Percentiles rank a stretch among this genome's conserved stretches.
These are phyloP conservation scores for Oncorhynchus clarkii DNA, from an alignment of 2,113 vertebrate species.

Conservation along the genomic window DNA sequence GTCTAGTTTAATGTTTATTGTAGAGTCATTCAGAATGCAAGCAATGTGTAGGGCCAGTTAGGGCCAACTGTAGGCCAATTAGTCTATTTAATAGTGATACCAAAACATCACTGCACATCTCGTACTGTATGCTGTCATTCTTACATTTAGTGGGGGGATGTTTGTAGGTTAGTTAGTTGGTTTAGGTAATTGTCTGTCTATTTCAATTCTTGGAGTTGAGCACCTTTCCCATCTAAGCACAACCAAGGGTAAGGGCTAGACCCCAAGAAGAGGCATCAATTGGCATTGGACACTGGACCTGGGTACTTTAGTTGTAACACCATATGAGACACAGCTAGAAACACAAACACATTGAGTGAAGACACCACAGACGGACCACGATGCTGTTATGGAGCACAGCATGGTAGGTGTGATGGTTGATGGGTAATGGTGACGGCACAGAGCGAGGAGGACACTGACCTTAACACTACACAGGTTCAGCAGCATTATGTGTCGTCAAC, in stretches of 20 bases:
- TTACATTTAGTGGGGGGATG: background rate
- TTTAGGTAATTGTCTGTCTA: background rate
- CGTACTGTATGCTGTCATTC: background rate
- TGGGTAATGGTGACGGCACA: constrained; percentile 9
- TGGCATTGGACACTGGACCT: background rate
- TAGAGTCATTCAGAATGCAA: background rate
- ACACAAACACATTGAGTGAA: background rate
- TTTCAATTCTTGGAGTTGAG: background rate
- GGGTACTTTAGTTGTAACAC: too few species aligned
- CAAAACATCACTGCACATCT: background rate
- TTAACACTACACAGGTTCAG: constrained; percentile 99
- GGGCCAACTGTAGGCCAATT: background rate
- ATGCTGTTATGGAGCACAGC: background rate
- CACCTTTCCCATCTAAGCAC: background rate
- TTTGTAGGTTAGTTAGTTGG: background rate
- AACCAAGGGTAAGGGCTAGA: background rate
- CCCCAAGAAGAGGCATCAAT: background rate
- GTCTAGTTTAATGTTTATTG: background rate
- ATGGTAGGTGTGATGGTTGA: background rate
- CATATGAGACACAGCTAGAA: background rate
- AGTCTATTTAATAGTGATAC: too few species aligned
- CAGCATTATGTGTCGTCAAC: constrained; percentile 97
- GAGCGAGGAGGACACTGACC: constrained; percentile 84
- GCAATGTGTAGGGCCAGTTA: background rate
- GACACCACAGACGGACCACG: background rate